These are phyloP conservation scores for Drosophila teissieri DNA, from an alignment of 1,140 invertebrate species.

Conservation along the genomic window DNA sequence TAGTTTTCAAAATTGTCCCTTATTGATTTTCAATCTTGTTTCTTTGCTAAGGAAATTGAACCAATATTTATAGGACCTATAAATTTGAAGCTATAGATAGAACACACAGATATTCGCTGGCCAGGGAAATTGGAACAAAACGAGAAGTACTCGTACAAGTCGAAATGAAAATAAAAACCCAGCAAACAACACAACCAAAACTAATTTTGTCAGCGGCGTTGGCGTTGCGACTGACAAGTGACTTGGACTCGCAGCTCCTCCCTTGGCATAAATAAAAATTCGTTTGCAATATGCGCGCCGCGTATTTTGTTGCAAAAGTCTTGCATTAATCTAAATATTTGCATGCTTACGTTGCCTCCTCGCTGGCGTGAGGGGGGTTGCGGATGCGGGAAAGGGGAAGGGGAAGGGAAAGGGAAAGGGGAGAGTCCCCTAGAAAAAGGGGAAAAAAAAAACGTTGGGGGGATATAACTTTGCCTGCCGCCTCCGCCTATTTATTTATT, in stretches of 20 bases:
- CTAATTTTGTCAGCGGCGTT: conserved; percentile 64
- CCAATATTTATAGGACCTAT: no score
- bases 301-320: conserved; percentile 83
- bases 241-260: conserved; percentile 32
- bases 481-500: conserved; percentile 75
- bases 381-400: no score
- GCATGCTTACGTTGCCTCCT: conserved; percentile 61
- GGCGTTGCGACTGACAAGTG: conserved; percentile 70
- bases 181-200: conserved; percentile 29
- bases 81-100: no score
- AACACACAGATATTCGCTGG: not conserved
- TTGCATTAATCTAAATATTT: conserved; percentile 83
- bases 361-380: not conserved
- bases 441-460: not conserved
- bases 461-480: conserved; percentile 18
- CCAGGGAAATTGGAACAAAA: not conserved
- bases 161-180: not conserved
- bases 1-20: no score
- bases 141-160: not conserved
- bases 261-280: conserved; percentile 76
- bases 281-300: conserved; percentile 79
- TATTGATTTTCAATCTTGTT: no score
- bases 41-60: no score
- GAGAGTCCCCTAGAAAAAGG: not conserved
- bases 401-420: no score